phyloP scores from a whole-genome alignment of 2,113 vertebrate species.

The Lamprologus speciosus region DNA sequence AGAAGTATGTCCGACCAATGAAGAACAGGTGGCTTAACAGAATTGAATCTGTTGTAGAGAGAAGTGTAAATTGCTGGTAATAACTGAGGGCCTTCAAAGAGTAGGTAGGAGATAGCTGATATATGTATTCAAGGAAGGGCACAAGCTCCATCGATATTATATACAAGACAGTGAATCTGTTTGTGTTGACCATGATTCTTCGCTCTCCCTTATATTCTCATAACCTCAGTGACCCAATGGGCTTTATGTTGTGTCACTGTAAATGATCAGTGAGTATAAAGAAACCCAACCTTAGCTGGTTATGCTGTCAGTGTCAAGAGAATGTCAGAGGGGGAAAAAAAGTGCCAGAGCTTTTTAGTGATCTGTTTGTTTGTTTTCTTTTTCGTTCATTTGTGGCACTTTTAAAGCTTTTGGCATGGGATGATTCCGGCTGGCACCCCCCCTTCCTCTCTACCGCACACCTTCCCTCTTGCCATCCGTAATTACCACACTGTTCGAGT shows the following conservation, averaged over 20 bases:
- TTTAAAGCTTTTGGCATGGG: constrained; percentile 59
- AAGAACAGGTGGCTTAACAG: constrained; percentile 52
- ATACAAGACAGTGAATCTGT: background rate
- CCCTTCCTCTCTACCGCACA: constrained; percentile 49
- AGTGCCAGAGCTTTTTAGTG: constrained; percentile 29
- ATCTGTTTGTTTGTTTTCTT: constrained; percentile 65
- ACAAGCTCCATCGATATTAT: background rate
- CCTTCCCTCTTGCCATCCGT: constrained; percentile 53
- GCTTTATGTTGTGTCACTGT: background rate
- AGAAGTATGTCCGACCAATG: constrained; percentile 37
- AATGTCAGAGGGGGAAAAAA: constrained; percentile 7
- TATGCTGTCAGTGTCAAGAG: constrained; percentile 27
- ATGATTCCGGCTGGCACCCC: constrained; percentile 57
- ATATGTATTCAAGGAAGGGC: background rate
- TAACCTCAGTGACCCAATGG: background rate
- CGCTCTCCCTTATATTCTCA: background rate
- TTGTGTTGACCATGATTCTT: background rate
- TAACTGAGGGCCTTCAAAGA: background rate
- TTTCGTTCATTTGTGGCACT: constrained; percentile 59
- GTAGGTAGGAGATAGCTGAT: background rate
- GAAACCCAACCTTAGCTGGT: background rate
- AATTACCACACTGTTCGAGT: constrained; percentile 65
- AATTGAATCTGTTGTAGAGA: constrained; percentile 38
- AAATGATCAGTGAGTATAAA: constrained; percentile 3
- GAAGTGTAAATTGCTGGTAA: constrained; percentile 37